phyloP scores from a whole-genome alignment of 23 tunicate species.

The Styela plicata region DNA sequence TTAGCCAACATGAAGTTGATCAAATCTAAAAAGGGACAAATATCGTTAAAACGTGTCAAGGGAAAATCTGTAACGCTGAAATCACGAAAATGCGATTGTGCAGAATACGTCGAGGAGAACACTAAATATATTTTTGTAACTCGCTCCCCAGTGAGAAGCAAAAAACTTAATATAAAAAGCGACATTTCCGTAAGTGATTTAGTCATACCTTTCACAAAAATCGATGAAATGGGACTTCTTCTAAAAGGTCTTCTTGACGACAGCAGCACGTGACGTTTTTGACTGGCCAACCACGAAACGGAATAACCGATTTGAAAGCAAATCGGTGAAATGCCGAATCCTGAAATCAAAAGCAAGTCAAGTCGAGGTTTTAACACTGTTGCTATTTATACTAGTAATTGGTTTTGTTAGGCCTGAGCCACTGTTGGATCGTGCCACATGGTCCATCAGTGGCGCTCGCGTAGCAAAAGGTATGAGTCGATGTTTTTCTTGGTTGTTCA shows the following conservation, averaged over 20 bases:
- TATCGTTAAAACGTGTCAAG: background rate
- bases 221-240: background rate
- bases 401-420: no score
- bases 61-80: background rate
- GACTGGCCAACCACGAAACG: no score
- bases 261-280: background rate
- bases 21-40: slow-evolving; percentile 12
- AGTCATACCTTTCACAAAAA: background rate
- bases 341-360: no score
- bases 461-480: no score
- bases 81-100: background rate
- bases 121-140: background rate
- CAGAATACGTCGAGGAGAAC: background rate
- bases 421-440: no score
- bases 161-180: background rate
- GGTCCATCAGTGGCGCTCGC: no score
- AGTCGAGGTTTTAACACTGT: no score
- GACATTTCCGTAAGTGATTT: slow-evolving; percentile 1
- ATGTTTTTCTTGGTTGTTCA: no score
- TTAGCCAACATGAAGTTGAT: slow-evolving; percentile 7
- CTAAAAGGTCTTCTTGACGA: slow-evolving; percentile 1
- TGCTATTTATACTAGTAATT: no score
- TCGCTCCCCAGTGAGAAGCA: background rate
- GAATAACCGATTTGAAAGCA: no score
- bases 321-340: no score